phyloP scores from a whole-genome alignment of 2,888 invertebrate genomes.

The Cremastinae sp. region DNA sequence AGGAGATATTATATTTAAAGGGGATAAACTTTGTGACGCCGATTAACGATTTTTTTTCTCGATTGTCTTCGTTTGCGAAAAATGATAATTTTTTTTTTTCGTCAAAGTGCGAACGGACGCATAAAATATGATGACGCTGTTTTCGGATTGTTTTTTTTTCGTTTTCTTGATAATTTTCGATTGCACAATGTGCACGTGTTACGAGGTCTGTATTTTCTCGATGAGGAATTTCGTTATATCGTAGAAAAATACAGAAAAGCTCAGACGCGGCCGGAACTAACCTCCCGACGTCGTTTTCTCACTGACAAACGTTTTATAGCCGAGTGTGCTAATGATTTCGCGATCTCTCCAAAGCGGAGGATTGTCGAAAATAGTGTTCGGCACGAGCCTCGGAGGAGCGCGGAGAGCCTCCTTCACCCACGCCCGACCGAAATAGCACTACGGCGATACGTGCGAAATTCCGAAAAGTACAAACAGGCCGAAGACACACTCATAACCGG shows the following conservation, averaged over 20 bases:
- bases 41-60: background rate
- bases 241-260: conserved; percentile 6
- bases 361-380: conserved; percentile 70
- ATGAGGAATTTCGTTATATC: background rate
- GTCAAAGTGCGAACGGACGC: conserved; percentile 7
- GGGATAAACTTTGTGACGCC: no score
- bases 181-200: background rate
- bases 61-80: background rate
- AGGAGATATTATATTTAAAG: no score
- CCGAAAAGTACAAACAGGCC: conserved; percentile 66
- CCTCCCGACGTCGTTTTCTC: conserved; percentile 62
- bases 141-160: conserved; percentile 10
- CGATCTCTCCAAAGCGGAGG: conserved; percentile 61
- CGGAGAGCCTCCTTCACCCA: conserved; percentile 73
- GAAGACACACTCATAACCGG: conserved; percentile 68
- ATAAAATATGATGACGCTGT: conserved; percentile 10
- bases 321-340: conserved; percentile 55
- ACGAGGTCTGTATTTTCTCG: conserved; percentile 1
- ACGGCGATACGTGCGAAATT: conserved; percentile 67
- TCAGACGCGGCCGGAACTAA: conserved; percentile 66
- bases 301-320: conserved; percentile 46
- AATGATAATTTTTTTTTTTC: conserved; percentile 1
- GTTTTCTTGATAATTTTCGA: background rate
- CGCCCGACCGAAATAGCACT: conserved; percentile 73
- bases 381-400: conserved; percentile 34